Base-by-base conservation (phyloP, 2,113 vertebrate genomes). In the Corydoras sp. region DNA sequence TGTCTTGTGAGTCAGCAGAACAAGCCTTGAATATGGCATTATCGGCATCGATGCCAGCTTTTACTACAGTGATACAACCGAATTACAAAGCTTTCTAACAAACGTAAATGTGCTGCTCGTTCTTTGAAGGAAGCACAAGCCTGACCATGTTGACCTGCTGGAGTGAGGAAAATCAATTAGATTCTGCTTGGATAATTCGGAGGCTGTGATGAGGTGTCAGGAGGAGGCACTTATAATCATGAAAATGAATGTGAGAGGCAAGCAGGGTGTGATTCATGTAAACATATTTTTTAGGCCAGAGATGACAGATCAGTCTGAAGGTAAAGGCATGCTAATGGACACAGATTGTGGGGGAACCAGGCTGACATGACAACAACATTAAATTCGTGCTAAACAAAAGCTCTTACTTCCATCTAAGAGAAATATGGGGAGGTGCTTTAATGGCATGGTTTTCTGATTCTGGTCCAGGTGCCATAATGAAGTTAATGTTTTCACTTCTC, bases 221-320 rank as follows among this genome's bases (percentile, higher is more conserved):
- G 65, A 13, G 61, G 53, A 61, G 61, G 68, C 50, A 54, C 71
- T 43, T 49, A 72, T 75, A 69, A 65, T 56, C 60, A 51, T 65
- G 77, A 65, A 79, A 76, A 76, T 66, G 73, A 62, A 73, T 69
- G 18, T 48, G 59, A 69, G 9, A 49, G 31, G n/a, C 50, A 67
- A 67, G 30, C 9, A 56, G 15, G 3, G 43, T 58, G 53, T 65
- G 68, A 72, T 61, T 64, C 73, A 58, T 69, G 72, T 72, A 75
- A 75, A 68, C 72, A 72, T 72, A 76, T 67, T n/a, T 68, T 68
- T 68, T 43, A 30, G 68, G 75, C 72, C 75, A 72, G 48, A 78
- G 61, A 67, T 50, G 74, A 74, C 31, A 67, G 51, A 12, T 67
- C 51, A 61, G 56, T 65, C 67, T 49, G 15, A 32, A 69, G 62